Conservation (phyloP, 2,888 invertebrate genomes). For the Boloria selene region DNA sequence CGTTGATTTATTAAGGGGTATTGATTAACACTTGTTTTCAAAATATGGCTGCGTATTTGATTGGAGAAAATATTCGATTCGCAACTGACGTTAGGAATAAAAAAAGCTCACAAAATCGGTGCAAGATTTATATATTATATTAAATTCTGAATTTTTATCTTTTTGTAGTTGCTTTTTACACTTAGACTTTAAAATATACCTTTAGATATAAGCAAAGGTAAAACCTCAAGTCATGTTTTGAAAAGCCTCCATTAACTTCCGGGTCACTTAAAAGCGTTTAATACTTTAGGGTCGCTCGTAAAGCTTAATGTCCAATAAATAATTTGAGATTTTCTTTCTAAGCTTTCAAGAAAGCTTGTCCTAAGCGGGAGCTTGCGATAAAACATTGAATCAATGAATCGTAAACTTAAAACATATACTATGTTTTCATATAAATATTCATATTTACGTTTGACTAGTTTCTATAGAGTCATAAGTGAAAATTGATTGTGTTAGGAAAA, state of each 20-base stretch:
- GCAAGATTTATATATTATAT: no score
- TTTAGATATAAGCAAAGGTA: neutral
- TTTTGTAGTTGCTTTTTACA: no score
- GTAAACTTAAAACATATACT: neutral
- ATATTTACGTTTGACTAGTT: neutral
- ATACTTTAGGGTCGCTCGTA: constrained; percentile 16
- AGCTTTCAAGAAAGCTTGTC: constrained; percentile 8
- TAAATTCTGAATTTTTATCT: no score
- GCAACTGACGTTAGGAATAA: no score
- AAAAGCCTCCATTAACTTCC: neutral
- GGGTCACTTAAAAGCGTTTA: constrained; percentile 11
- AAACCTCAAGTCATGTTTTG: neutral
- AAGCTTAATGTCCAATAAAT: constrained; percentile 20
- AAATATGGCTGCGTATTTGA: neutral
- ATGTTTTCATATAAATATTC: neutral
- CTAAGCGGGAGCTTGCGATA: neutral
- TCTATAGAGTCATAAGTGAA: constrained; percentile 2
- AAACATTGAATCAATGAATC: constrained; percentile 1
- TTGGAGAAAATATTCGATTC: no score
- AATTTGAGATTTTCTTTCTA: constrained; percentile 15
- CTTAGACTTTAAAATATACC: no score
- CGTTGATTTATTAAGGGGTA: constrained; percentile 17
- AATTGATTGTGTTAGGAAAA: constrained; percentile 8
- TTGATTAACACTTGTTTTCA: constrained; percentile 1
- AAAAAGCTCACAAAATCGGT: no score